A percentile compares a stretch with the other conserved stretches of the same genome.
These are phyloP conservation scores for Tiliacea citrago DNA, from an alignment of 2,888 invertebrate genomes.

Conservation along the genomic window DNA sequence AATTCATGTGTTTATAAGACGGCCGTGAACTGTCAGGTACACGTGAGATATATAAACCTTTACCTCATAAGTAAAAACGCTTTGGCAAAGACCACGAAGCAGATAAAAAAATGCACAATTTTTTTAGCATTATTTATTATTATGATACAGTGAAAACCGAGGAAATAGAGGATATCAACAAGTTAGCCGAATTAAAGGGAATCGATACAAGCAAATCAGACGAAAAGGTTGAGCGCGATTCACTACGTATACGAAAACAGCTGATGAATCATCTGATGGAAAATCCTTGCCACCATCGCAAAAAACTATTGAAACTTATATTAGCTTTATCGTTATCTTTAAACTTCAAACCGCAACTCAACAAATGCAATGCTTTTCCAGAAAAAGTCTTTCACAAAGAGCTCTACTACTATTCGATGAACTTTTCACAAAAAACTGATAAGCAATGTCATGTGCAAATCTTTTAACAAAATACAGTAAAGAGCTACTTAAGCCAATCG, in stretches of 20 bases:
- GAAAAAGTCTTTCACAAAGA: background rate
- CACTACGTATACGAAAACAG: background rate
- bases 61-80: background rate
- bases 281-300: background rate
- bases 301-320: background rate
- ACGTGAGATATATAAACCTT: background rate
- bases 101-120: background rate
- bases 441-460: background rate
- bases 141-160: background rate
- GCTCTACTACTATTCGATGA: background rate
- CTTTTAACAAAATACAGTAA: background rate
- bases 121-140: conserved; percentile 2
- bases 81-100: background rate
- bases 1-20: background rate
- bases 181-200: background rate
- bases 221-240: background rate
- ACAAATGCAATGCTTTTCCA: background rate
- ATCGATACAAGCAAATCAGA: background rate
- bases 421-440: no score
- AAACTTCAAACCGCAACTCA: background rate
- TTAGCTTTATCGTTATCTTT: no score
- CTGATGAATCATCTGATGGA: conserved; percentile 2
- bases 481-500: no score
- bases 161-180: background rate
- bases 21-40: background rate